Conservation (phyloP, 2,888 invertebrate genomes). For the Cephus pulcher region DNA sequence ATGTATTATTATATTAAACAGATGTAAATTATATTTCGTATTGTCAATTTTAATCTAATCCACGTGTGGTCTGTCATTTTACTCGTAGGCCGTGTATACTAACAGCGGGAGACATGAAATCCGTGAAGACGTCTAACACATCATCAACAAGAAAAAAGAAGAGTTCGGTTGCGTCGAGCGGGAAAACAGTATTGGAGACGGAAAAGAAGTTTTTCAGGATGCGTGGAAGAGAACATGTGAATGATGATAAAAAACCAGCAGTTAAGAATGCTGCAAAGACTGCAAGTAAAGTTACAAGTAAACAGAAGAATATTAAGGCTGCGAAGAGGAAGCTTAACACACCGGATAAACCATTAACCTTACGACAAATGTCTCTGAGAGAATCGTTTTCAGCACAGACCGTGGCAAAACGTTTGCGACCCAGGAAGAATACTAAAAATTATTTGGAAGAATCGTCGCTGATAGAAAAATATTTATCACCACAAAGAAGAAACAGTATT, state of each 20-base stretch:
- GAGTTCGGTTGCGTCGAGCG: not conserved
- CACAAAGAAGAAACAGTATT: constrained; percentile 12
- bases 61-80: not conserved
- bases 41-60: not conserved
- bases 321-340: not conserved
- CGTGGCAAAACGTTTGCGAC: constrained; percentile 18
- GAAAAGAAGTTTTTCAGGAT: constrained; percentile 10
- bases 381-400: constrained; percentile 13
- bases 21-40: not conserved
- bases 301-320: not conserved
- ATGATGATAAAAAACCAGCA: not conserved
- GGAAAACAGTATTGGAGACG: not conserved
- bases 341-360: not conserved
- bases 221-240: not conserved
- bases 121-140: not conserved
- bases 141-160: constrained; percentile 1
- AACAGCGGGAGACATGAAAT: not conserved
- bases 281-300: not conserved
- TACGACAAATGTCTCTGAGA: constrained; percentile 11
- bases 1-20: not conserved
- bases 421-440: constrained; percentile 19
- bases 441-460: constrained; percentile 27
- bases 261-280: not conserved
- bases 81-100: not conserved
- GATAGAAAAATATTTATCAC: constrained; percentile 11